Evolutionary conservation across 2,888 invertebrate species (phyloP), one percentile per base, ranked within the genome.

Genomic region (Acrocera orbiculus): DNA sequence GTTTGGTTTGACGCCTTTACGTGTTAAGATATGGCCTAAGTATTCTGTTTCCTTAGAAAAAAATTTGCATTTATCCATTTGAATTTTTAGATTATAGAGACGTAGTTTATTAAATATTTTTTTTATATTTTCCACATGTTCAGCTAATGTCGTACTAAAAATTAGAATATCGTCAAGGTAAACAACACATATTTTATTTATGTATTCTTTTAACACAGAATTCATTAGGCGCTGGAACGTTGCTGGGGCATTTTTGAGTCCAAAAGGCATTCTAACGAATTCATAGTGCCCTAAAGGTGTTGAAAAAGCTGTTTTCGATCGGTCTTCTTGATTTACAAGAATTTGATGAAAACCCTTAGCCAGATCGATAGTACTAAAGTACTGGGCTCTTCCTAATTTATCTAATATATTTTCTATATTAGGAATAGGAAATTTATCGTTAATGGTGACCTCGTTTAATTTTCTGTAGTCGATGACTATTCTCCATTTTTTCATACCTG

Each of bases 151-250:
- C 7, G 19, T 19, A 7, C 19, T 19, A 19, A 19, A 19, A 6
- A 19, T 19, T 7, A 19, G 19, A 19, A 19, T 19, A 19, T 19
- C 19, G 19, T 19, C 19, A 19, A 42, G 4, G 32, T 42, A 40
- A 4, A 38, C 32, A 3, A 39, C 33, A 29, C 37, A 35, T 5
- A 35, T 19, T 7, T 7, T 19, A 19, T 19, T 19, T 19, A 19
- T 19, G 19, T 19, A 19, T 5, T 19, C 19, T 7, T 7, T 19
- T 19, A 42, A 17, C 9, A 42, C 25, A 16, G 29, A 9, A 30
- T 44, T 44, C 34, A 40, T 42, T 17, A 44, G 5, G 4, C 38
- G 31, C 31, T 44, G 42, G 22, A 38, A 36, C 8, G 34, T 37
- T 3, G 35, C 19, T 4, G 38, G 35, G 7, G 40, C 35, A 20